Percentiles rank a stretch among this genome's conserved stretches.
phyloP scores from a whole-genome alignment of 2,888 invertebrate species.

The Herminia tarsipennalis region DNA sequence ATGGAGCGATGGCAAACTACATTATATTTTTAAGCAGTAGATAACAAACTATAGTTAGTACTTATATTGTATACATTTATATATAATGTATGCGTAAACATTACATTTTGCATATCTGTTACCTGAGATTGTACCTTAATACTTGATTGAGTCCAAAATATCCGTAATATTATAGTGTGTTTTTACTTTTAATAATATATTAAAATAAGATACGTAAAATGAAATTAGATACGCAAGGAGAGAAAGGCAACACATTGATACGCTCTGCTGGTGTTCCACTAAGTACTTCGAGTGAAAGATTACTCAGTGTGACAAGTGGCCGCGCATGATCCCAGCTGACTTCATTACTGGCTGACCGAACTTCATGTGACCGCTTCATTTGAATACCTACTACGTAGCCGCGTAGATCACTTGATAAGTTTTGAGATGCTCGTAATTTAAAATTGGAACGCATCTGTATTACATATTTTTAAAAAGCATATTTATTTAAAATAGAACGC shows the following conservation, averaged over 20 bases:
- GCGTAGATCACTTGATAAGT: no score
- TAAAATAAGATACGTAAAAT: conserved; percentile 22
- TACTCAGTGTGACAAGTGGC: conserved; percentile 33
- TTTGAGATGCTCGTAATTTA: no score
- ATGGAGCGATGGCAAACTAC: background rate
- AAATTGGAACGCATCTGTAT: no score
- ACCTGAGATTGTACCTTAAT: no score
- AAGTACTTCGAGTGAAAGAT: conserved; percentile 27
- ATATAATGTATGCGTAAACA: no score
- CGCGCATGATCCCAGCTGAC: conserved; percentile 25
- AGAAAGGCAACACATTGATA: conserved; percentile 33
- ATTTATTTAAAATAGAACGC: no score
- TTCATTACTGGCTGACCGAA: conserved; percentile 23
- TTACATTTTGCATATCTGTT: no score
- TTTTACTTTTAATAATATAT: background rate
- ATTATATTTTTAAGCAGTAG: no score
- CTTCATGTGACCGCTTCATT: conserved; percentile 35
- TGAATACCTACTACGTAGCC: conserved; percentile 20
- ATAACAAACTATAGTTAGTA: background rate
- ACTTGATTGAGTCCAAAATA: no score
- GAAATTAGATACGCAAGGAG: conserved; percentile 33
- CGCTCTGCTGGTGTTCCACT: conserved; percentile 31
- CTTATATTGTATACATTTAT: no score
- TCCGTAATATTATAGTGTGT: background rate
- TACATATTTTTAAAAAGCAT: no score